These are phyloP conservation scores for Amblyornis subalaris DNA, from an alignment of 2,113 vertebrate genomes.

Conservation along the genomic window DNA sequence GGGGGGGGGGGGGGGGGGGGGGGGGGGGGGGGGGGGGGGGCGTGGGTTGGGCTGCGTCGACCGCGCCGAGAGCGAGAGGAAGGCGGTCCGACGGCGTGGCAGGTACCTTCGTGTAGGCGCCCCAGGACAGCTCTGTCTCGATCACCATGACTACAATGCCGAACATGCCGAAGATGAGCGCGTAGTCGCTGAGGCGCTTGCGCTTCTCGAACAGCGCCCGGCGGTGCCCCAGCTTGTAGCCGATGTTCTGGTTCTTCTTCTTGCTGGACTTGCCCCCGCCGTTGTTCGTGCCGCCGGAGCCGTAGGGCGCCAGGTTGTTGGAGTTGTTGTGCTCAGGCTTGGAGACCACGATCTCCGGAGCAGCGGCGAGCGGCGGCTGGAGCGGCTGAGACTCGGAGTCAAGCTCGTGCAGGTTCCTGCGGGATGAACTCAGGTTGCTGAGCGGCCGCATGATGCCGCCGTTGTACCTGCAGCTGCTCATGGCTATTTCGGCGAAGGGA, in stretches of 20 bases:
- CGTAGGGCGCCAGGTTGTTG: conserved; percentile 85
- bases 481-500: conserved; percentile 91
- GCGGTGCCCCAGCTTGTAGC: conserved; percentile 90
- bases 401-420: conserved; percentile 91
- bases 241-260: conserved; percentile 93
- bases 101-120: conserved; percentile 91
- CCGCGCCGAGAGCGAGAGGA: not conserved
- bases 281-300: conserved; percentile 75
- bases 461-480: conserved; percentile 98
- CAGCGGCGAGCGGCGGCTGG: conserved; percentile 77
- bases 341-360: conserved; percentile 85
- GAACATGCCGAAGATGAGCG: conserved; percentile 81
- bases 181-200: conserved; percentile 93
- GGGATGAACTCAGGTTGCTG: conserved; percentile 92
- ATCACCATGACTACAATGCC: conserved; percentile 97
- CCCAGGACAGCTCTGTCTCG: conserved; percentile 95
- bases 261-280: conserved; percentile 82
- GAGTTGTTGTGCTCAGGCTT: conserved; percentile 90
- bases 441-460: conserved; percentile 93
- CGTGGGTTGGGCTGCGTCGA: not conserved
- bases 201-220: conserved; percentile 93
- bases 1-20: too few relatives aligned
- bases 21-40: too few relatives aligned
- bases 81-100: not conserved
- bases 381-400: conserved; percentile 92